Conservation (phyloP, 1,140 invertebrate genomes). For the Pollicipes pollicipes region DNA sequence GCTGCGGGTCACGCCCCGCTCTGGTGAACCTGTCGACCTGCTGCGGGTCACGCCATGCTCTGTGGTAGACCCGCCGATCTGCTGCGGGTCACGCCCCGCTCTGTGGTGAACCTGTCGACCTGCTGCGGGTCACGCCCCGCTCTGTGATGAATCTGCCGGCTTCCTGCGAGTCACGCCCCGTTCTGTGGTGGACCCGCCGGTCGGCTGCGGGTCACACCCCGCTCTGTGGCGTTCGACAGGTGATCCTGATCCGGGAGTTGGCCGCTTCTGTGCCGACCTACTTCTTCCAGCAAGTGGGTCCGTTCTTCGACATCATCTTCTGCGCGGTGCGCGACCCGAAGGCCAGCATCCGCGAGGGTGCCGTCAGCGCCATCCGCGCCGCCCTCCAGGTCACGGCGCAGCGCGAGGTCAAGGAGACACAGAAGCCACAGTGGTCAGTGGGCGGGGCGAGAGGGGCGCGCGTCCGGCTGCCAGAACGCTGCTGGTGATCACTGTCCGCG, state of each 20-base stretch:
- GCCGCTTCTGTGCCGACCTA: slow-evolving; percentile 91
- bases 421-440: slow-evolving; percentile 68
- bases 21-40: no score
- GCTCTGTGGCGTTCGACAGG: slow-evolving; percentile 28
- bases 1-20: no score
- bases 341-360: slow-evolving; percentile 74
- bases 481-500: no score
- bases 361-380: slow-evolving; percentile 76
- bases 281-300: slow-evolving; percentile 93
- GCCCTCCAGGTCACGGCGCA: slow-evolving; percentile 86
- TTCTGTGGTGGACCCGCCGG: no score
- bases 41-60: no score
- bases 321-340: slow-evolving; percentile 81
- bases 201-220: neutral
- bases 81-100: no score
- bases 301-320: slow-evolving; percentile 91
- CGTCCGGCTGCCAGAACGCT: no score
- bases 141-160: no score
- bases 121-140: no score
- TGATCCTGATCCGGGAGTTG: slow-evolving; percentile 77
- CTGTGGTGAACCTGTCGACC: no score
- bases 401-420: slow-evolving; percentile 66
- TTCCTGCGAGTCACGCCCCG: no score
- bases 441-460: slow-evolving; percentile 38
- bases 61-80: no score